These are phyloP conservation scores for Gymnoscelis rufifasciata DNA, from an alignment of 2,888 invertebrate species.

Conservation along the genomic window DNA sequence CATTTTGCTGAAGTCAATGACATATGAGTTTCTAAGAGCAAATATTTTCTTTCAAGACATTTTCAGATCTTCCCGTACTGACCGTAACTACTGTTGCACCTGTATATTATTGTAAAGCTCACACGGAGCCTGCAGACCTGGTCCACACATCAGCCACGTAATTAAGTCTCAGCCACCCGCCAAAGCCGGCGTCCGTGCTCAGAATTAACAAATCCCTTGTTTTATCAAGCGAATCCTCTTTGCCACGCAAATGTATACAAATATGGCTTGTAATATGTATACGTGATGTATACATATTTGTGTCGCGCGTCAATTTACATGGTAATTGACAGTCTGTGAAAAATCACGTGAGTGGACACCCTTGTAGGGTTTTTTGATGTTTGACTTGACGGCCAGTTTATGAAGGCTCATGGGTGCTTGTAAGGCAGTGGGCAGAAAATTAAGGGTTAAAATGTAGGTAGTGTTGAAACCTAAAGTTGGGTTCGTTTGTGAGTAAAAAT, in stretches of 20 bases:
- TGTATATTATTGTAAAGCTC: no score
- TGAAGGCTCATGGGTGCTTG: no score
- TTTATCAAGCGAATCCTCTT: constrained; percentile 45
- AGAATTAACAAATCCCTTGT: constrained; percentile 33
- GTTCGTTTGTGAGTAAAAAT: no score
- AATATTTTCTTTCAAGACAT: no score
- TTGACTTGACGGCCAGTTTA: constrained; percentile 7
- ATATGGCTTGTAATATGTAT: no score
- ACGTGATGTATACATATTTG: constrained; percentile 11
- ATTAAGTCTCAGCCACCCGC: constrained; percentile 23
- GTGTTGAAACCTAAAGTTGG: not conserved
- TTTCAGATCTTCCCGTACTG: no score
- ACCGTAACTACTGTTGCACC: no score
- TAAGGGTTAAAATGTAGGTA: not conserved
- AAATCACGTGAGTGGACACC: constrained; percentile 42
- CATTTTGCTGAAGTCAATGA: no score
- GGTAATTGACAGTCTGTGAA: constrained; percentile 60
- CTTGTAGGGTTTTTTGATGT: constrained; percentile 24
- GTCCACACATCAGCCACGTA: constrained; percentile 15
- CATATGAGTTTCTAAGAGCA: no score
- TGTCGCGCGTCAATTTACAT: constrained; percentile 55
- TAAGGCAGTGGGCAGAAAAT: not conserved
- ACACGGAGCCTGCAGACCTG: not conserved
- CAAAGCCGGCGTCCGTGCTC: constrained; percentile 19
- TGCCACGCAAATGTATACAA: constrained; percentile 22